Conservation (phyloP, 2,797 vertebrate species). For the Onychomys torridus region DNA sequence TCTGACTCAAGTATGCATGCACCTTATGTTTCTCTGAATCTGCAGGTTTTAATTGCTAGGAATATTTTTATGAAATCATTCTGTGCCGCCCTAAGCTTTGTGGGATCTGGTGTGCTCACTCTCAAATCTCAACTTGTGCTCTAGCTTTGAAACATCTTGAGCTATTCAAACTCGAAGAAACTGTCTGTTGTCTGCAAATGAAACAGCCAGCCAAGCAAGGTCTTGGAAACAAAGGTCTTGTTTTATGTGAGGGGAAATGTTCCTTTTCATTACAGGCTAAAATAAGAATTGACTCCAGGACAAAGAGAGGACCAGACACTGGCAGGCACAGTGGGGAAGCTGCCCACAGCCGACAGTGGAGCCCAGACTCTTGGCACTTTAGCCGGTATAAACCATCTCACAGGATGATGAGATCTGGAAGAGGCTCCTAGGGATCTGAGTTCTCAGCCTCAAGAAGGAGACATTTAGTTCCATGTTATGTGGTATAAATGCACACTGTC, state of each 20-base stretch:
- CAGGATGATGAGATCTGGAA: not conserved
- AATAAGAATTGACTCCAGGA: conserved; percentile 33
- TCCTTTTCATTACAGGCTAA: conserved; percentile 56
- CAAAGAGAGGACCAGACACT: conserved; percentile 15
- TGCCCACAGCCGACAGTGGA: not conserved
- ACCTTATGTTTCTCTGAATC: conserved; percentile 75
- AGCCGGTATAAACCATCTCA: not conserved
- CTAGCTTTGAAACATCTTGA: conserved; percentile 81
- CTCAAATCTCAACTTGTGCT: conserved; percentile 71
- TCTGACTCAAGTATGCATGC: conserved; percentile 62
- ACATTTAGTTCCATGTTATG: conserved; percentile 3
- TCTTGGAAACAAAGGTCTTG: conserved; percentile 74
- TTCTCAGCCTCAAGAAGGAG: not conserved
- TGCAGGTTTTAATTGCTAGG: conserved; percentile 68
- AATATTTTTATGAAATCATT: conserved; percentile 73
- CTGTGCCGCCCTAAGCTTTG: conserved; percentile 67
- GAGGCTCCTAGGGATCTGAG: conserved; percentile 10
- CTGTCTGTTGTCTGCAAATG: conserved; percentile 79
- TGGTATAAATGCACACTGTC: not conserved
- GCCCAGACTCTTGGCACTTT: not conserved
- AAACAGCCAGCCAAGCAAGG: conserved; percentile 72
- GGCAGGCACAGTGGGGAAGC: not conserved
- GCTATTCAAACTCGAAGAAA: conserved; percentile 78
- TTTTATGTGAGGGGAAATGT: conserved; percentile 34
- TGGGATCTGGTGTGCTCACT: conserved; percentile 69